Evolutionary conservation across 2,113 vertebrate species (phyloP), one percentile per base, ranked within the genome.

Genomic region (Phylloscopus trochiloides): DNA sequence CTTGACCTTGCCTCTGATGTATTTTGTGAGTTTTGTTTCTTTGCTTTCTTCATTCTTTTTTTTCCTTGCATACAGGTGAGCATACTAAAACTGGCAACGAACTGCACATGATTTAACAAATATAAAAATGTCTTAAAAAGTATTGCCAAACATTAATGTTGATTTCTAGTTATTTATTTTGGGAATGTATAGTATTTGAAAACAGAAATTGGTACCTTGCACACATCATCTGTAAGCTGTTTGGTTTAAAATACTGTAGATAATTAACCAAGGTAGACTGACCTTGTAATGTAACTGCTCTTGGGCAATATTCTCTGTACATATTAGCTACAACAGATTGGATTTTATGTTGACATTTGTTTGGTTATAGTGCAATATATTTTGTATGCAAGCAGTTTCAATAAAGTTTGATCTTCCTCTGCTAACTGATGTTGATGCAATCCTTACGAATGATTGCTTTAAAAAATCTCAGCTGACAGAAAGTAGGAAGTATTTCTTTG

Each of bases 321-420:
- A 99, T 99, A 99, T 98, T 99, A 99, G 98, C 98, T 97, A 98
- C 98, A 98, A 99, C 98, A 98, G 98, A 99, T 99, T 99, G 98
- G 99, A 98, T 98, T 98, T 99, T 99, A 99, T 98, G 98, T 99
- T 99, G 98, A 99, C 99, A 99, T 99, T 98, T 99, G 99, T 99
- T 99, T 99, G 99, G 99, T 99, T 99, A 99, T 99, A 99, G 99
- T 99, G 99, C 98, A 99, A 99, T 99, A 99, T 99, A 99, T 99
- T 99, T 99, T 99, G 99, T 99, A 99, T 99, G 99, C 99, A 99
- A 99, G 98, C 99, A 98, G 99, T 99, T 99, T 99, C 98, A 99
- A 99, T 99, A 99, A 99, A 99, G 98, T 98, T 99, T 98, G 98
- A 99, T 99, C 98, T 99, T 99, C 98, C 98, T 99, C 98, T 98